Evolutionary conservation across 2,797 vertebrate genomes (phyloP), one percentile per base, ranked within the genome.

Genomic region (Hoplostethus mediterraneus): DNA sequence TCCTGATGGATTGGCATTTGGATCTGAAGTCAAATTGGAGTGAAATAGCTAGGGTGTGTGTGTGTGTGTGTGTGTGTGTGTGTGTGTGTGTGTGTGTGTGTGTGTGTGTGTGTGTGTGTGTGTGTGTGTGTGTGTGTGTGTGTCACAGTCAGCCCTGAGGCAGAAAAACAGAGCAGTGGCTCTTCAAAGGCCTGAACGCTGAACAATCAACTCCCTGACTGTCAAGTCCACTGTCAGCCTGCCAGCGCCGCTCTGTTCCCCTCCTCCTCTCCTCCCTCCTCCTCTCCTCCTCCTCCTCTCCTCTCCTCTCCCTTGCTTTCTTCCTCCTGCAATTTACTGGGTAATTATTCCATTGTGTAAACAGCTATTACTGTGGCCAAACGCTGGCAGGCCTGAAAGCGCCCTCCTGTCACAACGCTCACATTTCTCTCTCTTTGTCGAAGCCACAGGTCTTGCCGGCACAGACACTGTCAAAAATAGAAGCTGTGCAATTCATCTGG

Each of bases 311-410:
- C 28, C 21, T 11, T 45, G 14, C 28, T 12, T 49, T 47, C 31
- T 42, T 33, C 11, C 4, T 53, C 65, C 77, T 82, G 53, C 68
- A 80, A 65, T 83, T 85, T 86, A 77, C 84, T 6, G 73, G 81
- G 79, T 87, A 88, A 90, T 92, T 89, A 83, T 66, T 77, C 78
- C 75, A 83, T 87, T 82, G 84, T 91, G 87, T 88, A 89, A 91
- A 90, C 85, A 91, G 72, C 79, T 66, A 88, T 91, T 86, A 87
- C 79, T 75, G 77, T 71, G 64, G 74, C 77, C 57, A 6, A 71
- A 71, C 68, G 17, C 59, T 68, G 82, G 70, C 69, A 45, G 36
- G 67, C 53, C 83, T 86, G 63, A 77, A 74, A 78, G 79, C 21
- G 9, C 60, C 73, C 61, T 81, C 63, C 77, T 82, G 80, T 87